Percentiles rank a stretch among this genome's conserved stretches.
Conservation (phyloP, 2,113 vertebrate species). For the Sialia sialis region DNA sequence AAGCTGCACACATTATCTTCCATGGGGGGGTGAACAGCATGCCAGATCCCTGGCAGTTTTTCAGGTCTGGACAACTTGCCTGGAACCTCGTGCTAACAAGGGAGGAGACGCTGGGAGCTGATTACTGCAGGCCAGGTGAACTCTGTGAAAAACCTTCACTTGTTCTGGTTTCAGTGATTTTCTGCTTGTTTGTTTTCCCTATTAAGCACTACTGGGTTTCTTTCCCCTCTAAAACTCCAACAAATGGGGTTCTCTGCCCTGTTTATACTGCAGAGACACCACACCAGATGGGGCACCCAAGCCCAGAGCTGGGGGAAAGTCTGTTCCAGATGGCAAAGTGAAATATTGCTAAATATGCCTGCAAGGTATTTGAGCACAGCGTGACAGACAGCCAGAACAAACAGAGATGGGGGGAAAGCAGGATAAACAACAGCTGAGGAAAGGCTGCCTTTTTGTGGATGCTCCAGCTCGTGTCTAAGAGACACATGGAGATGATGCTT, state of each 20-base stretch:
- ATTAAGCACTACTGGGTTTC: not conserved
- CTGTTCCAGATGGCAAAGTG: constrained; percentile 34
- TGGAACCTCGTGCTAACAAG: accelerated
- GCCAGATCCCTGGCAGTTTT: not conserved
- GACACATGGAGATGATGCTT: not conserved
- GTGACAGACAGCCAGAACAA: constrained; percentile 9
- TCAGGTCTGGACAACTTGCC: not conserved
- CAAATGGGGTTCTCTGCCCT: not conserved
- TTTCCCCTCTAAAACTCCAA: not conserved
- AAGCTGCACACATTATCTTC: not conserved
- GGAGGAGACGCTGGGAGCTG: not conserved
- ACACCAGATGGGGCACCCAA: constrained; percentile 18
- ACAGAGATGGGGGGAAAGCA: not conserved
- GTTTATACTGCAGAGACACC: not conserved
- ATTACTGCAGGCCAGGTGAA: not conserved
- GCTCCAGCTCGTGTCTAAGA: not conserved
- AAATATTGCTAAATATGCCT: constrained; percentile 27
- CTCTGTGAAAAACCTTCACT: not conserved
- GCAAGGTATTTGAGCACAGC: constrained; percentile 4
- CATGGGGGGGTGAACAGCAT: not conserved
- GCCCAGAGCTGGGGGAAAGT: not conserved
- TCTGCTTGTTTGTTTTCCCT: not conserved
- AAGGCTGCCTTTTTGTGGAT: not conserved
- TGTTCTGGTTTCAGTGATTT: accelerated
- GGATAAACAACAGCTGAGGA: constrained; percentile 21